These are phyloP conservation scores for Acromyrmex heyeri DNA, from an alignment of 1,140 invertebrate species.

Conservation along the genomic window DNA sequence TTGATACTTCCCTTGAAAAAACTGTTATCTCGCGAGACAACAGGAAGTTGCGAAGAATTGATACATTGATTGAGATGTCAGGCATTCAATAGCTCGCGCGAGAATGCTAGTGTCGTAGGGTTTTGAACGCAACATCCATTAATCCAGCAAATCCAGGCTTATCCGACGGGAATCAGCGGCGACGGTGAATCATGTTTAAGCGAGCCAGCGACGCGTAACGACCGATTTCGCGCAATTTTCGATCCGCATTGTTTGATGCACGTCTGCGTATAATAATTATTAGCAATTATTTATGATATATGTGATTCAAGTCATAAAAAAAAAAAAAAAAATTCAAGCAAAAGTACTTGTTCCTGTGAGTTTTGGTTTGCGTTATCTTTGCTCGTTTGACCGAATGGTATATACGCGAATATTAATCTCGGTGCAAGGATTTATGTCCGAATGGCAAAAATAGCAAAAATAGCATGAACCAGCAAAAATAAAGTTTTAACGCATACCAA, in stretches of 20 bases:
- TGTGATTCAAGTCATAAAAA: background rate
- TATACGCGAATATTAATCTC: constrained; percentile 22
- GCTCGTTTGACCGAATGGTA: background rate
- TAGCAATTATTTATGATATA: background rate
- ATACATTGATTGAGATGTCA: constrained; percentile 47
- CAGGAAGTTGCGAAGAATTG: constrained; percentile 27
- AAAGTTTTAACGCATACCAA: constrained; percentile 30
- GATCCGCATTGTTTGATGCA: constrained; percentile 17
- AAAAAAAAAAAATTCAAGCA: constrained; percentile 1
- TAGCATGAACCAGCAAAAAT: constrained; percentile 20
- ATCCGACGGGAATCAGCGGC: constrained; percentile 32
- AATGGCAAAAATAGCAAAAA: background rate
- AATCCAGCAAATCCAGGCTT: constrained; percentile 53
- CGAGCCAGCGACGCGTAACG: constrained; percentile 48
- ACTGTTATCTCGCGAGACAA: constrained; percentile 42
- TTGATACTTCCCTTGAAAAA: constrained; percentile 23
- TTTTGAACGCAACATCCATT: constrained; percentile 49
- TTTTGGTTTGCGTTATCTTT: background rate
- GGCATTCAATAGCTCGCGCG: constrained; percentile 42
- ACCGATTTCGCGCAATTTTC: constrained; percentile 43
- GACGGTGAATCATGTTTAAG: constrained; percentile 31
- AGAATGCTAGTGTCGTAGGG: constrained; percentile 28
- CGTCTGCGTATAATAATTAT: constrained; percentile 12
- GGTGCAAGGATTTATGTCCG: background rate
- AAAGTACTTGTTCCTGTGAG: background rate